Evolutionary conservation across 2,888 invertebrate genomes (phyloP).

Genomic region (Octonoba sinensis): DNA sequence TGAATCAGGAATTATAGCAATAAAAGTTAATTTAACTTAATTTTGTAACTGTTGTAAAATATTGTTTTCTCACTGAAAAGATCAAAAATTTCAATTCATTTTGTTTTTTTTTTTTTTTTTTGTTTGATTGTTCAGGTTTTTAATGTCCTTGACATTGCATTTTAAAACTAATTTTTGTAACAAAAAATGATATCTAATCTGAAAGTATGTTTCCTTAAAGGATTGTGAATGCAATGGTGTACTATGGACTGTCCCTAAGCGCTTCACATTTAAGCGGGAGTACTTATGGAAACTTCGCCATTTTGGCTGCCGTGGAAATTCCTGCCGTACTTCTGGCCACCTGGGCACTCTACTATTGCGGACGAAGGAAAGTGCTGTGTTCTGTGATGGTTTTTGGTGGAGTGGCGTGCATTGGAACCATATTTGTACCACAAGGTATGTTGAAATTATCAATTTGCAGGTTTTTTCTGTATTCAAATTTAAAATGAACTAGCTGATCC

Average conservation of each 20-base stretch:
- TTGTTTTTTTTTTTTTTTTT: too few species aligned
- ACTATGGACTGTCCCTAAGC: constrained; percentile 83
- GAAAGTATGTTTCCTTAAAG: constrained; percentile 75
- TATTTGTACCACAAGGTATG: constrained; percentile 83
- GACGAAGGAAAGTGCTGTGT: constrained; percentile 88
- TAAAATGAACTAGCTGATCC: too few species aligned
- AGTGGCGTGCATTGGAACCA: constrained; percentile 85
- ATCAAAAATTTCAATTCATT: too few species aligned
- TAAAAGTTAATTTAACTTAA: too few species aligned
- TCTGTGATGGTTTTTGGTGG: constrained; percentile 88
- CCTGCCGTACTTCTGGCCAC: constrained; percentile 86
- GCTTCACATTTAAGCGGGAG: constrained; percentile 82
- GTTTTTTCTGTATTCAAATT: too few species aligned
- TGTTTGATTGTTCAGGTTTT: too few species aligned
- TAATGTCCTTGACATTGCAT: too few species aligned
- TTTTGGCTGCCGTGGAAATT: constrained; percentile 72
- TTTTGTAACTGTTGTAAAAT: too few species aligned
- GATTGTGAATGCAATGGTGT: constrained; percentile 84
- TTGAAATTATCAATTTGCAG: background rate
- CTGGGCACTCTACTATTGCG: constrained; percentile 86
- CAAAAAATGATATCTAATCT: too few species aligned
- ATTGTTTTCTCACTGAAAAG: too few species aligned
- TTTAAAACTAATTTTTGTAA: too few species aligned
- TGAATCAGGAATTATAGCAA: too few species aligned
- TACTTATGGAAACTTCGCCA: constrained; percentile 78